These are phyloP conservation scores for Eulithis prunata DNA, from an alignment of 2,888 invertebrate species.

Conservation along the genomic window DNA sequence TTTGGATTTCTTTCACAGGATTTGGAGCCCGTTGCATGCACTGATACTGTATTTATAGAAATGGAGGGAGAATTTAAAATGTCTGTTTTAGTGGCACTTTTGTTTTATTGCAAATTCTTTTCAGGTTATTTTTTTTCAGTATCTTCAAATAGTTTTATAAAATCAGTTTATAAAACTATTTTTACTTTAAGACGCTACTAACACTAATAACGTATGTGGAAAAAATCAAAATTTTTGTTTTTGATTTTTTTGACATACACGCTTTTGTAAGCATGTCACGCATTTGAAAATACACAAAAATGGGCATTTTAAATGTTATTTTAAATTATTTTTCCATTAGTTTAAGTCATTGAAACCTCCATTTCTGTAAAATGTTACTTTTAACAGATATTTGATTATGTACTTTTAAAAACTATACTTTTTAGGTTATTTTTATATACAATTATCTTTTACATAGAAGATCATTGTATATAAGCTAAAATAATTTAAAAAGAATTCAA, in stretches of 20 bases:
- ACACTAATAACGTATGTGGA: conserved; percentile 57
- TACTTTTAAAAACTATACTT: neutral
- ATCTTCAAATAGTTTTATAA: conserved; percentile 45
- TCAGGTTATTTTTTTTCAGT: conserved; percentile 41
- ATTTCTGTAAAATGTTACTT: conserved; percentile 69
- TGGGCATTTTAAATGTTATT: conserved; percentile 77
- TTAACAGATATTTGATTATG: conserved; percentile 20
- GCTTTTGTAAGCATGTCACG: conserved; percentile 57
- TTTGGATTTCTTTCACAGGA: conserved; percentile 53
- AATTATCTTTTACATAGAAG: no score
- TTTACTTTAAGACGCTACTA: conserved; percentile 60
- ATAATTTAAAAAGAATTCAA: conserved; percentile 3
- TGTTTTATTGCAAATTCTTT: conserved; percentile 45
- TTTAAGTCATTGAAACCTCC: conserved; percentile 62
- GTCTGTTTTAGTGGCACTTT: conserved; percentile 61
- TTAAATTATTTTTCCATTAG: conserved; percentile 28
- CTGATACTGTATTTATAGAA: conserved; percentile 62
- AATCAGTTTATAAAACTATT: conserved; percentile 50
- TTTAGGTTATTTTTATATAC: conserved; percentile 8
- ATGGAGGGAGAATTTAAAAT: conserved; percentile 79
- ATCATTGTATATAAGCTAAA: neutral
- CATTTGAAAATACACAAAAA: conserved; percentile 63
- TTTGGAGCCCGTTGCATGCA: conserved; percentile 52
- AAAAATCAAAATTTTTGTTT: conserved; percentile 54
- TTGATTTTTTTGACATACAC: conserved; percentile 60